phyloP scores from a whole-genome alignment of 2,113 vertebrate species.

The Peromyscus maniculatus region DNA sequence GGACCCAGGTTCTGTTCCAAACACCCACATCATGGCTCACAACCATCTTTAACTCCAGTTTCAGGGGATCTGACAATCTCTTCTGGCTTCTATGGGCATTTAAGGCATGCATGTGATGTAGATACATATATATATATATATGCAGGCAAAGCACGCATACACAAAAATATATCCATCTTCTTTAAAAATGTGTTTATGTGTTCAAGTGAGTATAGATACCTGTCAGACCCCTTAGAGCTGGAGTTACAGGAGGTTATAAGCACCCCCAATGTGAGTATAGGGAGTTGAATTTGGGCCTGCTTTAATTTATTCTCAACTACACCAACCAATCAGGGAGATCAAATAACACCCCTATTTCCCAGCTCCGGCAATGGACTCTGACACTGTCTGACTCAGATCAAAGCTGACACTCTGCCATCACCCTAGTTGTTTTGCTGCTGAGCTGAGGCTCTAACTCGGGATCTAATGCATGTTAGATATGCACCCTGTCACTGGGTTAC shows the following conservation, averaged over 20 bases:
- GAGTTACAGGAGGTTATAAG: neutral
- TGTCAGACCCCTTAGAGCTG: neutral
- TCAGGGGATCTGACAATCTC: neutral
- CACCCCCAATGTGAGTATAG: neutral
- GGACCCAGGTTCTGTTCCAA: neutral
- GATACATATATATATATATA: neutral
- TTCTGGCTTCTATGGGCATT: neutral
- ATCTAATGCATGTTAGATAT: neutral
- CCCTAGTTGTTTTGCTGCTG: neutral
- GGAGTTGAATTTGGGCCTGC: neutral
- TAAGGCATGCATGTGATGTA: neutral
- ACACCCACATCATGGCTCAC: neutral
- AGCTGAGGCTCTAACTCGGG: neutral
- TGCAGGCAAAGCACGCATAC: neutral
- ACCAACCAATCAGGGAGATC: neutral
- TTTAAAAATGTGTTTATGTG: neutral
- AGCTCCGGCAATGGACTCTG: neutral
- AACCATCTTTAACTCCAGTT: neutral
- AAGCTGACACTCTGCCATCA: neutral
- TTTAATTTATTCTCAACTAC: neutral
- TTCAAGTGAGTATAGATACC: neutral
- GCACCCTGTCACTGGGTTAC: neutral
- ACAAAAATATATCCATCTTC: neutral
- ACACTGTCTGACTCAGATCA: neutral
- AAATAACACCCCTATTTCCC: neutral